Evolutionary conservation across 2,888 invertebrate species (phyloP).

Genomic region (Scaeva pyrastri): DNA sequence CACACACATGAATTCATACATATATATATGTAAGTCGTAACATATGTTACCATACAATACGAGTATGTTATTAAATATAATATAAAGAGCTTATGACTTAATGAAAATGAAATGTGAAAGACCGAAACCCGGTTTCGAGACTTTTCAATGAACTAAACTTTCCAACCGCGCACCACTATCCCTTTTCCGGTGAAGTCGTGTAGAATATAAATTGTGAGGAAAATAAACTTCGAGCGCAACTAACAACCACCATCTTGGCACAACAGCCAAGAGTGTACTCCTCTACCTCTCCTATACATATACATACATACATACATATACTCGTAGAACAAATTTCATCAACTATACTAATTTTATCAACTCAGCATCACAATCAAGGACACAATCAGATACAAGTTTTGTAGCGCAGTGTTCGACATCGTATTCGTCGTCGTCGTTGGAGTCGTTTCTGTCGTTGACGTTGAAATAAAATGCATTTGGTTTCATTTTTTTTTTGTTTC

Average conservation of each 20-base stretch:
- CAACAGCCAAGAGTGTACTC: too few relatives aligned
- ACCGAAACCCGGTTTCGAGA: constrained; percentile 39
- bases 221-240: constrained; percentile 51
- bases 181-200: constrained; percentile 57
- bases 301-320: too few relatives aligned
- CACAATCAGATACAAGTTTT: constrained; percentile 3
- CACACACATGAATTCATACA: too few relatives aligned
- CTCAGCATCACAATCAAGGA: constrained; percentile 41
- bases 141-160: constrained; percentile 18
- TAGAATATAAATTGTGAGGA: constrained; percentile 54
- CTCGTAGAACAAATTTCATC: constrained; percentile 43
- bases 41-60: not conserved
- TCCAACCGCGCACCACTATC: constrained; percentile 27
- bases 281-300: not conserved
- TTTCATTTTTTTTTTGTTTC: not conserved
- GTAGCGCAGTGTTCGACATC: too few relatives aligned
- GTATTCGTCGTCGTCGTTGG: not conserved
- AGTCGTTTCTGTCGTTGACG: not conserved
- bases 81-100: constrained; percentile 16
- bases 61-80: constrained; percentile 14
- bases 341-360: constrained; percentile 52
- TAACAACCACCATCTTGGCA: not conserved
- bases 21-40: too few relatives aligned
- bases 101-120: constrained; percentile 39
- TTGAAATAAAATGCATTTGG: constrained; percentile 14